These are phyloP conservation scores for Virgularia gustaviana DNA, from an alignment of 92 coral and sea anemone genomes.

Conservation along the genomic window DNA sequence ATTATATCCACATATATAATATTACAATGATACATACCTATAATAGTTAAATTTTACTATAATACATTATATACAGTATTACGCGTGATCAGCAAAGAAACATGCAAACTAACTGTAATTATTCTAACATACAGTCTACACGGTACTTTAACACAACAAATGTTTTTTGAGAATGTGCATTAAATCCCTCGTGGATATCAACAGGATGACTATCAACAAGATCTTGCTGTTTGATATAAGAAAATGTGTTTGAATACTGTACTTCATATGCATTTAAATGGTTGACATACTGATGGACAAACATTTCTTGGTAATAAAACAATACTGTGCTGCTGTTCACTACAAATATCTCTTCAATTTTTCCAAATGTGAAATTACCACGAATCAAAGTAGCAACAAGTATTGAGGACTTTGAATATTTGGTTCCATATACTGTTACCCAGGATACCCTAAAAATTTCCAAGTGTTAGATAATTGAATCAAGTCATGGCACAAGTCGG, in stretches of 20 bases:
- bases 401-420: conserved; percentile 30
- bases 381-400: conserved; percentile 33
- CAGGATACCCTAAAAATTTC: conserved; percentile 35
- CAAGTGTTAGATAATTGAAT: neutral
- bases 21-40: no score
- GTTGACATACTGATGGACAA: conserved; percentile 16
- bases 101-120: neutral
- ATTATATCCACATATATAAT: no score
- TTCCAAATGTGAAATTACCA: conserved; percentile 53
- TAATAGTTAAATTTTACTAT: no score
- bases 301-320: conserved; percentile 27
- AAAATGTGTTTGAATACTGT: neutral
- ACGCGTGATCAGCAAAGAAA: neutral
- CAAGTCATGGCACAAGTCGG: no score
- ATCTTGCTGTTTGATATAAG: neutral
- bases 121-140: neutral
- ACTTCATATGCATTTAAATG: conserved; percentile 8
- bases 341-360: conserved; percentile 36
- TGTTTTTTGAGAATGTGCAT: neutral
- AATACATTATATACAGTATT: neutral
- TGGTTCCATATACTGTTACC: conserved; percentile 59
- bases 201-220: neutral
- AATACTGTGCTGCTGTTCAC: conserved; percentile 41
- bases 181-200: neutral
- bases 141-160: neutral